Conservation (phyloP, 2,113 vertebrate species). For the Myotis lucifugus region DNA sequence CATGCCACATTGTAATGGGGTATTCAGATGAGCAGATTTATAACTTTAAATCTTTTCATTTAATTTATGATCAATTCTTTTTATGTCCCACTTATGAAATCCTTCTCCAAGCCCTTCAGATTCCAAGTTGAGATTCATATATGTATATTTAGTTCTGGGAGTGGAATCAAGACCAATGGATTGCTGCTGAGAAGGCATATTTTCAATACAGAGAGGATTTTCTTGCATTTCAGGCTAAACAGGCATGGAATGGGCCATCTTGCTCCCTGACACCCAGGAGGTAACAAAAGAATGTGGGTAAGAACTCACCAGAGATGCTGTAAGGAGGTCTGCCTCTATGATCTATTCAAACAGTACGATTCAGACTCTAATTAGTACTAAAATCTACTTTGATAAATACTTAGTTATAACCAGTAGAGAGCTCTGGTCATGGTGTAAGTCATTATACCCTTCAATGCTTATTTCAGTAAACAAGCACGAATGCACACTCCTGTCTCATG, state of each 20-base stretch:
- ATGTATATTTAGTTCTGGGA: neutral
- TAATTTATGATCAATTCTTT: slow-evolving; percentile 1
- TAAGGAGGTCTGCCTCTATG: neutral
- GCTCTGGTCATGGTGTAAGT: neutral
- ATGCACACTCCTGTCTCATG: neutral
- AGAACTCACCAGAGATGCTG: neutral
- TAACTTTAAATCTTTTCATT: slow-evolving; percentile 30
- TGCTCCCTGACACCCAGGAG: neutral
- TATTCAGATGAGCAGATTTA: neutral
- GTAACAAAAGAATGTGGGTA: neutral
- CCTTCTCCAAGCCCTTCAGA: neutral
- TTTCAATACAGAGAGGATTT: neutral
- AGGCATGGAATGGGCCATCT: neutral
- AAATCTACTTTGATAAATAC: neutral
- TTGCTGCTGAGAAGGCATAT: neutral
- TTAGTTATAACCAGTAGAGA: neutral
- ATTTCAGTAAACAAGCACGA: neutral
- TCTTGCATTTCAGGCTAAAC: neutral
- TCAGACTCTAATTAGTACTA: neutral
- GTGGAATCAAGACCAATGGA: neutral
- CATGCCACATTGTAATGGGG: neutral
- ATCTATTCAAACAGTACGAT: neutral
- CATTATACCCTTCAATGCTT: neutral
- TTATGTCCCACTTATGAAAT: neutral
- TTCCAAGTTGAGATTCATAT: neutral